These are phyloP conservation scores for Dermolepida albohirtum DNA, from an alignment of 2,888 invertebrate species.

Conservation along the genomic window DNA sequence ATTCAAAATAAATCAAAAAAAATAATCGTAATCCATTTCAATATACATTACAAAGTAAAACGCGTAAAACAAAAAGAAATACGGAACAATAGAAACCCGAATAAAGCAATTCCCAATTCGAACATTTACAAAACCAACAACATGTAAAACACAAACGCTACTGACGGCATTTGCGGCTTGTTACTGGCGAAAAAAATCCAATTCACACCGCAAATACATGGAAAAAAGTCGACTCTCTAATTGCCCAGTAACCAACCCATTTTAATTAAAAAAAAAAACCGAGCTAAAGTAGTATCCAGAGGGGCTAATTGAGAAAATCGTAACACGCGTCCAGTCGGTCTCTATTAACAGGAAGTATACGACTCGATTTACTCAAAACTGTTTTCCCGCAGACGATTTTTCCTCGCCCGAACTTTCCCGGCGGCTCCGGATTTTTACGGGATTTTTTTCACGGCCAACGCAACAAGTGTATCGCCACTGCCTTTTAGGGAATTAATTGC, in stretches of 20 bases:
- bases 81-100: conserved; percentile 28
- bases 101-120: conserved; percentile 18
- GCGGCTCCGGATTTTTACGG: background rate
- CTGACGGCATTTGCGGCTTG: background rate
- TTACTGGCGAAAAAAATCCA: conserved; percentile 11
- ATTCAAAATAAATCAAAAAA: no score
- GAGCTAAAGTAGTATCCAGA: conserved; percentile 33
- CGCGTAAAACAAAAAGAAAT: conserved; percentile 21
- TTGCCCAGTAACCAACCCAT: conserved; percentile 53
- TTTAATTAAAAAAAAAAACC: conserved; percentile 57
- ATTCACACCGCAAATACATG: background rate
- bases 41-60: no score
- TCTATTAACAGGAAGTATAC: no score
- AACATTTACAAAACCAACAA: conserved; percentile 26
- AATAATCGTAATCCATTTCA: no score
- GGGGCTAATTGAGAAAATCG: conserved; percentile 52
- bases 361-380: no score
- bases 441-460: conserved; percentile 47
- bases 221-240: conserved; percentile 45
- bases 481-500: conserved; percentile 48
- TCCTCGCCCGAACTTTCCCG: conserved; percentile 7
- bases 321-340: background rate
- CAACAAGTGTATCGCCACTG: conserved; percentile 56
- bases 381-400: background rate
- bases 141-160: conserved; percentile 13